Evolutionary conservation across 1,140 invertebrate genomes (phyloP).

Genomic region (Philotrypesis tridentata): DNA sequence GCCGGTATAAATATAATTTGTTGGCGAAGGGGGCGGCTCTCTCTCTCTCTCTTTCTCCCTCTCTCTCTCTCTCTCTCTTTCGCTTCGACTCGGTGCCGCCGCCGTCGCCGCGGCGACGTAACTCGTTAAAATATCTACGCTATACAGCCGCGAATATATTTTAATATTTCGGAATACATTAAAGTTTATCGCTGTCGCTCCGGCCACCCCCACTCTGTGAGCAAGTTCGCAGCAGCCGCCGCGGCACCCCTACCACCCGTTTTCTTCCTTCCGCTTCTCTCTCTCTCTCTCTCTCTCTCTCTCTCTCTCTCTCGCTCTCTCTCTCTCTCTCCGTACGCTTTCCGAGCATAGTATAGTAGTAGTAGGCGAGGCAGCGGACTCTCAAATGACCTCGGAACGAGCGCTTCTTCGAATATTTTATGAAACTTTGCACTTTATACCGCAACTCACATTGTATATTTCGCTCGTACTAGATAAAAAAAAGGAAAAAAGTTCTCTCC

Average conservation of each 20-base stretch:
- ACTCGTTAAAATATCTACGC: conserved; percentile 71
- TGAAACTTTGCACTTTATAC: conserved; percentile 56
- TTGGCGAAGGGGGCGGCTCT: conserved; percentile 52
- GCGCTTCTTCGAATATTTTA: conserved; percentile 55
- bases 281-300: not conserved
- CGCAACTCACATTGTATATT: conserved; percentile 55
- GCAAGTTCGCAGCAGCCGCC: conserved; percentile 9
- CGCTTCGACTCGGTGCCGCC: conserved; percentile 50
- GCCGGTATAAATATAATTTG: conserved; percentile 71
- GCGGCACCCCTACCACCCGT: not conserved
- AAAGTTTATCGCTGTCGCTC: conserved; percentile 70
- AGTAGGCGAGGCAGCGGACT: conserved; percentile 28
- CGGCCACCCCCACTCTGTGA: conserved; percentile 15
- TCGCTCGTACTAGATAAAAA: conserved; percentile 41
- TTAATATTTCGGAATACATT: conserved; percentile 74
- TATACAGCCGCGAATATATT: conserved; percentile 69
- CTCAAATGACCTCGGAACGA: conserved; percentile 53
- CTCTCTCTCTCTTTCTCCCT: not conserved
- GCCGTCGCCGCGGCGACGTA: conserved; percentile 59
- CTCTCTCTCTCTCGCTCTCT: conserved; percentile 3
- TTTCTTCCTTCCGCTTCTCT: not conserved
- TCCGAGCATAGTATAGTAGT: not conserved
- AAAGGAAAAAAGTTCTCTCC: conserved; percentile 2
- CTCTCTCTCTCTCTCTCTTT: too few species aligned
- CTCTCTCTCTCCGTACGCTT: conserved; percentile 50